A percentile compares a stretch with the other conserved stretches of the same genome.
Conservation (phyloP, 2,113 vertebrate species). For the Nibea albiflora region DNA sequence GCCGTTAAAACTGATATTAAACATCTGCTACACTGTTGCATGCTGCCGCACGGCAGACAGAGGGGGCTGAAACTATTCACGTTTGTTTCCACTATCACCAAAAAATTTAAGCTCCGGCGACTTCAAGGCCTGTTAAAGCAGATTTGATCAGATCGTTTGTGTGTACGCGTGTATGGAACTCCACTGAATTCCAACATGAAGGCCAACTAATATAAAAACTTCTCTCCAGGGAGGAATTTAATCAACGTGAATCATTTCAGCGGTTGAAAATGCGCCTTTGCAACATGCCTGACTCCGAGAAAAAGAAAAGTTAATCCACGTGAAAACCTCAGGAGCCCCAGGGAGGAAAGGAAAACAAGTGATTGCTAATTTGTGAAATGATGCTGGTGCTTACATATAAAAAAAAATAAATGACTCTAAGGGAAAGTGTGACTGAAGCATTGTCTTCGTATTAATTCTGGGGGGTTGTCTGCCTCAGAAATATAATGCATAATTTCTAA, state of each 20-base stretch:
- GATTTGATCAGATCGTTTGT: neutral
- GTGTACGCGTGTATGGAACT: neutral
- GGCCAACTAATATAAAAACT: neutral
- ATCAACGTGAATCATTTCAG: slow-evolving; percentile 14
- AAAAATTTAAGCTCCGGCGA: neutral
- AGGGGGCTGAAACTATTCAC: neutral
- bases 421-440: neutral
- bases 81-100: slow-evolving; percentile 1
- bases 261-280: slow-evolving; percentile 1
- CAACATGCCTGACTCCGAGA: neutral
- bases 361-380: neutral
- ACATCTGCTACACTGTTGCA: slow-evolving; percentile 9
- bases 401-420: neutral
- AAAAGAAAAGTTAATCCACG: slow-evolving; percentile 4
- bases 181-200: neutral
- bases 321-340: neutral
- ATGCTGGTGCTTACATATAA: neutral
- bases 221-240: neutral
- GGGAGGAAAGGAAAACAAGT: neutral
- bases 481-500: neutral
- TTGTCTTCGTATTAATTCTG: slow-evolving; percentile 5
- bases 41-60: slow-evolving; percentile 5
- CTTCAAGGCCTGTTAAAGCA: neutral
- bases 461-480: neutral
- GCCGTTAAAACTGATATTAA: neutral